phyloP scores from a whole-genome alignment of 2,113 vertebrate genomes.

The Cichladusa arquata region DNA sequence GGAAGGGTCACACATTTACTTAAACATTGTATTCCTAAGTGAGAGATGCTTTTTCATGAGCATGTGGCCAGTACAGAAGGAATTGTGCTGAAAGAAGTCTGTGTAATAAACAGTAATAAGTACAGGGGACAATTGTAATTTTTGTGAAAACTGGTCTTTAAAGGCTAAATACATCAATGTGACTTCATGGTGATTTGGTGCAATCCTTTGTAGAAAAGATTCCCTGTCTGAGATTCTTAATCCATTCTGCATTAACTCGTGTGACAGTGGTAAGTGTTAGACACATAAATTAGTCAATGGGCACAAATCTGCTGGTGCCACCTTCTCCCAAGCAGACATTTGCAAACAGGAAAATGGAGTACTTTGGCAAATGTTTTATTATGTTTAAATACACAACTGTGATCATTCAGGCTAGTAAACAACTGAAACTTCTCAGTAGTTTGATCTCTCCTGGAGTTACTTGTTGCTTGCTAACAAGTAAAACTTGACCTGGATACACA shows the following conservation, averaged over 20 bases:
- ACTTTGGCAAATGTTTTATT: background rate
- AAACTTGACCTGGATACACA: background rate
- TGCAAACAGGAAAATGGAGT: background rate
- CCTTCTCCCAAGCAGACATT: background rate
- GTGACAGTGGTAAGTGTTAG: background rate
- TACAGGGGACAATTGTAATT: fast-evolving
- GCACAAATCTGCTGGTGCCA: background rate
- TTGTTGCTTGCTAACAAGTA: background rate
- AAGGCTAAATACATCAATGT: background rate
- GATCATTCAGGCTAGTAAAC: background rate
- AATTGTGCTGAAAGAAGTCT: background rate
- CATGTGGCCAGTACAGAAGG: background rate
- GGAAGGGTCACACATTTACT: background rate
- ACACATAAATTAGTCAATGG: background rate
- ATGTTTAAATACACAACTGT: background rate
- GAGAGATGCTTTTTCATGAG: background rate
- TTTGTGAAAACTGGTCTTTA: background rate
- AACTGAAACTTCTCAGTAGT: background rate
- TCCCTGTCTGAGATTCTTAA: background rate
- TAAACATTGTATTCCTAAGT: background rate
- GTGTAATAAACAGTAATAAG: background rate
- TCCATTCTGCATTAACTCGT: background rate
- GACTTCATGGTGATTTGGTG: background rate
- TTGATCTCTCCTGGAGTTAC: background rate
- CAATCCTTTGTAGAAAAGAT: background rate